A percentile compares a stretch with the other conserved stretches of the same genome.
phyloP scores from a whole-genome alignment of 1,140 invertebrate genomes.

The Caligus rogercresseyi region DNA sequence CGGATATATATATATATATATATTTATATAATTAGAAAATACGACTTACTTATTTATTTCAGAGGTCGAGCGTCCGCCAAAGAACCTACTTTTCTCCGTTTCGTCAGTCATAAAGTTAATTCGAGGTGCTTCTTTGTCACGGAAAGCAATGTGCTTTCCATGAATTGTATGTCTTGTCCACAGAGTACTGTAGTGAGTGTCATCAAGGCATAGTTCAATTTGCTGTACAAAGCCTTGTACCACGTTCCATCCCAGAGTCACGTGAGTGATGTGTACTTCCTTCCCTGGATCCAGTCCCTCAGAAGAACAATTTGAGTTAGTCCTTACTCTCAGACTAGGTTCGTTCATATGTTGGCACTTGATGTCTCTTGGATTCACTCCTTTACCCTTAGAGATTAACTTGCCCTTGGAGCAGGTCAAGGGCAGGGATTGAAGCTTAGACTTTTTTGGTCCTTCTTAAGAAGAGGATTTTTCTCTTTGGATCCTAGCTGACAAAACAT shows the following conservation, averaged over 20 bases:
- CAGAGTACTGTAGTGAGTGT: slow-evolving; percentile 1
- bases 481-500: background rate
- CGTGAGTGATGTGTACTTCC: background rate
- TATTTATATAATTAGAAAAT: too few species aligned
- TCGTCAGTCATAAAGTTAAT: slow-evolving; percentile 6
- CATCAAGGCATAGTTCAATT: slow-evolving; percentile 9
- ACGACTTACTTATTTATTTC: background rate
- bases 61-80: background rate
- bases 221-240: background rate
- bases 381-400: background rate
- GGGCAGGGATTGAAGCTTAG: background rate
- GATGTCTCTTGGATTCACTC: background rate
- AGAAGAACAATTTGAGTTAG: background rate
- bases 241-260: slow-evolving; percentile 1
- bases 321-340: background rate
- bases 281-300: background rate
- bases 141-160: slow-evolving; percentile 1
- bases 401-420: background rate
- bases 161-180: slow-evolving; percentile 14
- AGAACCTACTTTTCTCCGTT: slow-evolving; percentile 5
- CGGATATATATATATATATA: too few species aligned
- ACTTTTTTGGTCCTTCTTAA: background rate
- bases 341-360: background rate
- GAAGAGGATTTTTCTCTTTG: background rate
- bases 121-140: background rate